phyloP scores from a whole-genome alignment of 2,797 vertebrate genomes.

The Eulemur mongoz region DNA sequence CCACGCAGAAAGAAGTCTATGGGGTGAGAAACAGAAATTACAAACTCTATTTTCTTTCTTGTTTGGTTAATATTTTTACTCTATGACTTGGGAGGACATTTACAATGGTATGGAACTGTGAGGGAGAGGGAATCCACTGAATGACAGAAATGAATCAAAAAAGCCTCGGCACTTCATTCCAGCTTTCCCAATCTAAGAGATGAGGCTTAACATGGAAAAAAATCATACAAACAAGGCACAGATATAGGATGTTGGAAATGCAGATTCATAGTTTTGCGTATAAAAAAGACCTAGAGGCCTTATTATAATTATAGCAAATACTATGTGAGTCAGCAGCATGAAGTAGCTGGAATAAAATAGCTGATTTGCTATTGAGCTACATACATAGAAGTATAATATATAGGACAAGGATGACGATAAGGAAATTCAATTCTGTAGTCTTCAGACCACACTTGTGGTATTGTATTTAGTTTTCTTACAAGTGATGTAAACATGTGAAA shows the following conservation, averaged over 20 bases:
- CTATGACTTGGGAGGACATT: background rate
- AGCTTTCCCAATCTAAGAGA: background rate
- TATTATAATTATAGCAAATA: slow-evolving; percentile 3
- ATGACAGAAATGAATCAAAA: background rate
- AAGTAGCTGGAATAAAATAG: background rate
- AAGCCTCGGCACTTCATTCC: background rate
- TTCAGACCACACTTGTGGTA: slow-evolving; percentile 40
- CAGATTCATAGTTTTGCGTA: background rate
- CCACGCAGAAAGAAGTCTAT: background rate
- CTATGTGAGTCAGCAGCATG: background rate
- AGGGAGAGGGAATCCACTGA: background rate
- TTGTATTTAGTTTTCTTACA: slow-evolving; percentile 45
- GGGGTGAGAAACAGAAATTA: background rate
- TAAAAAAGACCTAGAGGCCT: background rate
- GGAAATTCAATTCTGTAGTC: slow-evolving; percentile 25
- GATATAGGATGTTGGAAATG: background rate
- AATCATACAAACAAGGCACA: background rate
- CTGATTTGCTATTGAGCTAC: slow-evolving; percentile 17
- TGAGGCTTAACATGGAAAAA: background rate
- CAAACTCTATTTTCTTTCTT: background rate
- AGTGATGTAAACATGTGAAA: background rate
- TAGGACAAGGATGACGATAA: slow-evolving; percentile 2
- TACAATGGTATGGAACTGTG: background rate
- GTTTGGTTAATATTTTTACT: slow-evolving; percentile 14
- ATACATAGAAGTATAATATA: background rate